Base-by-base conservation (phyloP, 1,140 invertebrate genomes). In the Bombus balteatus region DNA sequence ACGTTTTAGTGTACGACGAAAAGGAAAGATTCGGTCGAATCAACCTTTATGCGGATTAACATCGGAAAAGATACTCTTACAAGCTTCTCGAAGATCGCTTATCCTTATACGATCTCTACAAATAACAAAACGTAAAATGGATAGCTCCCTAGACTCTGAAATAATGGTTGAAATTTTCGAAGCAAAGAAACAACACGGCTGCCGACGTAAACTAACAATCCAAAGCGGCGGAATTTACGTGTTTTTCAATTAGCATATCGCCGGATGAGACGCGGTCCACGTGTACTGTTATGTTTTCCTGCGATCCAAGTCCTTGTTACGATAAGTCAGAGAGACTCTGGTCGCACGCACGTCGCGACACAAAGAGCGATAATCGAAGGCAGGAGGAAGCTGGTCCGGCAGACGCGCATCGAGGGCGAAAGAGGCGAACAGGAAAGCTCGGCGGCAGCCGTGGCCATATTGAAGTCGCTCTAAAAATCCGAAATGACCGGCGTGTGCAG, bases 381-480 rank as follows among this genome's bases (percentile, higher is more conserved):
- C 62, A 18, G 22, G 12, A 10, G 37, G 57, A 34, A 57, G 47
- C 32, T 22, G 68, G 34, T 22, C 2, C 4, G 22, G 37, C 10
- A 25, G 4, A 15, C 15, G 37, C 22, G 47, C 37, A 43, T 71
- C 75, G 34, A 37, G 53, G 59, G 57, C 34, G 57, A 74, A 62
- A 34, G 43, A 85, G 70, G 66, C 83, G 62, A 68, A 37, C 34
- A 81, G 72, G 70, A 85, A 70, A 57, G 34, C 59, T 28, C 59
- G 18, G 71, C 65, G 32, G 53, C 32, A 25, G 59, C 43, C 25
- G 18, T 47, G 62, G 74, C 74, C 79, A 62, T 86, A 82, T 82
- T 68, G 87, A 86, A 87, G 81, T 73, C 57, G 59, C 57, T 83
- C 34, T 39, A 88, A 88, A 88, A 88, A 84, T 88, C 25, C 47